phyloP scores from a whole-genome alignment of 2,113 vertebrate genomes.

The Tympanuchus pallidicinctus region DNA sequence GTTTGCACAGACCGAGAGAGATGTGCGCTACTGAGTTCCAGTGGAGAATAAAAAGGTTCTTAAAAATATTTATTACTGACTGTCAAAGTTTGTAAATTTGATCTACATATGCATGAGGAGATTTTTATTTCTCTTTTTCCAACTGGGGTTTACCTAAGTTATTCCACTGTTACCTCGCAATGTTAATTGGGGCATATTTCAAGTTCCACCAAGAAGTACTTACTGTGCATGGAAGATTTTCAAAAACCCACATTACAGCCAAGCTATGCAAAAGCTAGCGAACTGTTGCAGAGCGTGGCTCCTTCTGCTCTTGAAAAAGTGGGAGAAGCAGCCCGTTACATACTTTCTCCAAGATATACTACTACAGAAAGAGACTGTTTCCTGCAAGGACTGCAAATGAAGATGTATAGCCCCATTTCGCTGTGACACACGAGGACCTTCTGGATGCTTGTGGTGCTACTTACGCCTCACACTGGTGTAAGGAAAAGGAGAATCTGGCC shows the following conservation, averaged over 20 bases:
- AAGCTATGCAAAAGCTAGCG: background rate
- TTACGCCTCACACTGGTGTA: background rate
- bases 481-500: background rate
- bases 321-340: background rate
- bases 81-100: background rate
- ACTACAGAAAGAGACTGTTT: background rate
- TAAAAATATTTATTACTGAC: conserved; percentile 32
- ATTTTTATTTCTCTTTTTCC: background rate
- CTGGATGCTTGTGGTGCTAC: fast-evolving
- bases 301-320: background rate
- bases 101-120: background rate
- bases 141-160: background rate
- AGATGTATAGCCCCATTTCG: background rate
- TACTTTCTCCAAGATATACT: background rate
- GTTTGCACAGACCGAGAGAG: background rate
- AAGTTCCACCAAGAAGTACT: background rate
- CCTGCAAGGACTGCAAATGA: background rate
- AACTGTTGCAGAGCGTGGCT: background rate
- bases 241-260: background rate
- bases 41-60: background rate
- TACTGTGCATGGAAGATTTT: background rate
- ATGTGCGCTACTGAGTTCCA: background rate
- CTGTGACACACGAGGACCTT: fast-evolving
- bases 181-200: conserved; percentile 14
- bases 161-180: background rate